Conservation (phyloP, 2,888 invertebrate species). For the Seira ritae region DNA sequence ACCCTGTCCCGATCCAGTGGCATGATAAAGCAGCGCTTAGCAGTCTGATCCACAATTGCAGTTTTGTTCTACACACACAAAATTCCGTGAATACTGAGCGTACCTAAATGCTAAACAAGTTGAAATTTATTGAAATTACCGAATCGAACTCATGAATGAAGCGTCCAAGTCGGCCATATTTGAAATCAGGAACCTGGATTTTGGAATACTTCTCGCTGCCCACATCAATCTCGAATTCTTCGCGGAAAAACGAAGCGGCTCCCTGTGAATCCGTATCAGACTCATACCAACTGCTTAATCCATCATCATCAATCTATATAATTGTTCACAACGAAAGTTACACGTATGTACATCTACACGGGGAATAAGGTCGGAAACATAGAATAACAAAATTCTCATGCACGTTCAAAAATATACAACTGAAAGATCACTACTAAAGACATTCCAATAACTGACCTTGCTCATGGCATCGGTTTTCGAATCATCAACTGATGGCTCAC, state of each 20-base stretch:
- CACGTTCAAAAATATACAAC: too few relatives aligned
- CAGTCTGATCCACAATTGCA: slow-evolving; percentile 86
- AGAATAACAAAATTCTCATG: too few relatives aligned
- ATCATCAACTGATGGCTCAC: too few relatives aligned
- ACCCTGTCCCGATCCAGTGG: slow-evolving; percentile 87
- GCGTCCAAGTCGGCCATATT: slow-evolving; percentile 86
- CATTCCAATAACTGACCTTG: slow-evolving; percentile 53
- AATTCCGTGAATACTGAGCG: not conserved
- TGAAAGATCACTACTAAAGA: too few relatives aligned
- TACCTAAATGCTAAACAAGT: not conserved
- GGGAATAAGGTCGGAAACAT: too few relatives aligned
- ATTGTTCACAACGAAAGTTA: slow-evolving; percentile 29
- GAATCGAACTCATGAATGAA: slow-evolving; percentile 95
- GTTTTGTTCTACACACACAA: slow-evolving; percentile 79
- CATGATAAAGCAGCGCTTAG: slow-evolving; percentile 92
- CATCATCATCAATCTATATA: slow-evolving; percentile 72
- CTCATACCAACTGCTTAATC: slow-evolving; percentile 67
- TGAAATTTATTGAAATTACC: slow-evolving; percentile 53
- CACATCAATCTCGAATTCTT: slow-evolving; percentile 87
- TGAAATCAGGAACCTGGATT: slow-evolving; percentile 90
- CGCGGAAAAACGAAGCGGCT: slow-evolving; percentile 80
- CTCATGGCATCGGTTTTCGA: slow-evolving; percentile 47
- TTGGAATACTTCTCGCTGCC: slow-evolving; percentile 80
- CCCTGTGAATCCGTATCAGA: slow-evolving; percentile 67
- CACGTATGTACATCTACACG: slow-evolving; percentile 41